Percentiles rank a stretch among this genome's conserved stretches.
Conservation (phyloP, 2,113 vertebrate species). For the Tapirus terrestris region DNA sequence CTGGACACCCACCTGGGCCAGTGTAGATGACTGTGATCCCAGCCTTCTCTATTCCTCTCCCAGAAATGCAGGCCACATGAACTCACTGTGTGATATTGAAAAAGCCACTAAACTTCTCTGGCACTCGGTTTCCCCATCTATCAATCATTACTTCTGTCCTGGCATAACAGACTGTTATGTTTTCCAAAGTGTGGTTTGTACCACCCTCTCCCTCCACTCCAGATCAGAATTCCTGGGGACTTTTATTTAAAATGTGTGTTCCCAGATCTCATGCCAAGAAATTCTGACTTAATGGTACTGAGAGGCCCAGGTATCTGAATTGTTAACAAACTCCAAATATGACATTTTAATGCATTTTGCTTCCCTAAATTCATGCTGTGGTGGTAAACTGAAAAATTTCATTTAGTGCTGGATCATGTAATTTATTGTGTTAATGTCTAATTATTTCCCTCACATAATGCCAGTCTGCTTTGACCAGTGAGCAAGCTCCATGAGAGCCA, state of each 20-base stretch:
- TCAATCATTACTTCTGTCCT: neutral
- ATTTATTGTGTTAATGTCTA: neutral
- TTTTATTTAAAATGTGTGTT: neutral
- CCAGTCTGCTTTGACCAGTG: neutral
- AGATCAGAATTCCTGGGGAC: neutral
- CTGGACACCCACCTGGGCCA: too few species aligned
- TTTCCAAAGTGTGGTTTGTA: neutral
- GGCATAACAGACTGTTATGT: accelerated
- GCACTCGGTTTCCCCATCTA: neutral
- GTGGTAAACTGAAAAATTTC: neutral
- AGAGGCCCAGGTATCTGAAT: neutral
- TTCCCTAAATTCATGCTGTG: neutral
- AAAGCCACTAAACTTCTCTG: neutral
- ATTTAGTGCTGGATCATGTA: neutral
- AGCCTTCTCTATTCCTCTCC: neutral
- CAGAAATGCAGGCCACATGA: neutral
- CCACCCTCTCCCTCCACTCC: neutral
- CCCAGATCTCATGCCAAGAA: neutral
- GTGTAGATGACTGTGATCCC: neutral
- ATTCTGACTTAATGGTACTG: neutral
- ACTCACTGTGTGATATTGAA: neutral
- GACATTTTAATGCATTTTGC: neutral
- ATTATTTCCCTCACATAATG: neutral
- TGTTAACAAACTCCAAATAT: neutral
- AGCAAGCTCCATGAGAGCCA: neutral